Evolutionary conservation across 2,797 vertebrate species (phyloP).

Genomic region (Chromis chromis): DNA sequence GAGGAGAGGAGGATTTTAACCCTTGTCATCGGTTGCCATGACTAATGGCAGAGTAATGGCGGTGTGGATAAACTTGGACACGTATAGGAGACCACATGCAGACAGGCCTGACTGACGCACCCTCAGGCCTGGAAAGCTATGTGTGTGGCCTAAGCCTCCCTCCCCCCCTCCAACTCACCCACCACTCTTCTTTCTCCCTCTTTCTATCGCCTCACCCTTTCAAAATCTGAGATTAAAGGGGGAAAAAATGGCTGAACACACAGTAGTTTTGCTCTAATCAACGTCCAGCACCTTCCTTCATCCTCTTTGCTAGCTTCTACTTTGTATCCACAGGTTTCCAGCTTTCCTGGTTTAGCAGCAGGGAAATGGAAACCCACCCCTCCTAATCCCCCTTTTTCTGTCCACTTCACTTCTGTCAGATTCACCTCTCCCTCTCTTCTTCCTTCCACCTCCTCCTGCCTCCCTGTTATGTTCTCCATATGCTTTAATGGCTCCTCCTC

Average conservation of each 20-base stretch:
- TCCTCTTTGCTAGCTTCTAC: conserved; percentile 40
- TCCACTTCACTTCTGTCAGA: conserved; percentile 42
- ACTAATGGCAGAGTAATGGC: conserved; percentile 73
- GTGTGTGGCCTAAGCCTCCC: conserved; percentile 77
- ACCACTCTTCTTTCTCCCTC: conserved; percentile 16
- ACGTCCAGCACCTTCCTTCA: conserved; percentile 29
- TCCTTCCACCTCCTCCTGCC: conserved; percentile 12
- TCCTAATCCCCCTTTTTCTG: conserved; percentile 32
- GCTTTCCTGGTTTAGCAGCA: conserved; percentile 42
- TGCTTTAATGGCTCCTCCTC: conserved; percentile 76
- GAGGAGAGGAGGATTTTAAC: conserved; percentile 37
- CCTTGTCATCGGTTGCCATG: conserved; percentile 70
- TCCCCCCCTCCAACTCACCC: conserved; percentile 10
- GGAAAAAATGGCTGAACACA: conserved; percentile 46
- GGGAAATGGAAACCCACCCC: conserved; percentile 50
- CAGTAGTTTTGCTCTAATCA: conserved; percentile 12
- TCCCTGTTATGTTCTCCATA: conserved; percentile 69
- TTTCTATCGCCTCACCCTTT: conserved; percentile 35
- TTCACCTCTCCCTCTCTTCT: conserved; percentile 35
- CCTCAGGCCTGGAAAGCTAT: conserved; percentile 71
- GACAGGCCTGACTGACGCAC: conserved; percentile 73
- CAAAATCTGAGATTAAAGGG: conserved; percentile 47
- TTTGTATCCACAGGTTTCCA: conserved; percentile 22
- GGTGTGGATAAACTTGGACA: conserved; percentile 75
- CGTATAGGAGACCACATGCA: conserved; percentile 69